These are phyloP conservation scores for Mesocentrotus franciscanus DNA, from an alignment of 53 echinoderm and acorn worm species.

Conservation along the genomic window DNA sequence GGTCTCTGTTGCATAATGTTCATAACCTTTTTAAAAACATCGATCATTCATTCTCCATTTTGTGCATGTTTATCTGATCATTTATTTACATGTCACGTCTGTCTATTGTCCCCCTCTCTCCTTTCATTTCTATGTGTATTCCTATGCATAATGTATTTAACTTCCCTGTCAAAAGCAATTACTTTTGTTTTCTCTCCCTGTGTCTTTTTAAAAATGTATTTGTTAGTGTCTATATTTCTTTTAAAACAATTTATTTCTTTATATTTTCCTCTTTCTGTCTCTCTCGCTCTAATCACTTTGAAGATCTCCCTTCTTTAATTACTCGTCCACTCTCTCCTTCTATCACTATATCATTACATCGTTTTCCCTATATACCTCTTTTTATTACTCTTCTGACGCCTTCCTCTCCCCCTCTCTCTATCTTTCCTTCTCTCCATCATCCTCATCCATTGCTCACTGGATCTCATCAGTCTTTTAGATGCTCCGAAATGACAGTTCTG, in stretches of 20 bases:
- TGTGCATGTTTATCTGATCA: neutral
- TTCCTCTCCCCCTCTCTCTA: neutral
- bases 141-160: neutral
- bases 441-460: conserved; percentile 6
- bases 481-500: conserved; percentile 67
- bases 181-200: neutral
- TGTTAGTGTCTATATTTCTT: neutral
- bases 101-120: neutral
- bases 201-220: neutral
- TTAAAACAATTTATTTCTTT: neutral
- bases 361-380: neutral
- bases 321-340: neutral
- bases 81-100: neutral
- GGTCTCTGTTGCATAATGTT: too few species aligned
- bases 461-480: conserved; percentile 55
- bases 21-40: neutral
- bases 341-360: neutral
- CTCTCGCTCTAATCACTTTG: neutral
- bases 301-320: neutral
- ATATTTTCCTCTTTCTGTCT: neutral
- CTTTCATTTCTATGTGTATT: too few species aligned
- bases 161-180: neutral
- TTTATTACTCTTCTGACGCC: neutral
- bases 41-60: neutral
- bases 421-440: neutral